phyloP scores from a whole-genome alignment of 1,140 invertebrate genomes.

The Carcinoscorpius rotundicauda region DNA sequence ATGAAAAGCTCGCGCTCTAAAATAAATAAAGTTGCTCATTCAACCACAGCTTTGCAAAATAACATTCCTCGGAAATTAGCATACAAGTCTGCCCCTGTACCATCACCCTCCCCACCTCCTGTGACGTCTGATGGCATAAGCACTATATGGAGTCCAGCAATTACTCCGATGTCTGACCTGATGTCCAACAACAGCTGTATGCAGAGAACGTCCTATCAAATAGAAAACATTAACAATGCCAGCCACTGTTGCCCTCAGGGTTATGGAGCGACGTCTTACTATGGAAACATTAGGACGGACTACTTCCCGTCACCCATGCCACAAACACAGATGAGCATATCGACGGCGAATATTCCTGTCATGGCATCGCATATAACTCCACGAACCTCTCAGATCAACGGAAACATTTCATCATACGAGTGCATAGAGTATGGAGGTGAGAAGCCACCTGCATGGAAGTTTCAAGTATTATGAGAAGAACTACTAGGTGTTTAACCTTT shows the following conservation, averaged over 20 bases:
- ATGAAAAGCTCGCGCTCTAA: constrained; percentile 27
- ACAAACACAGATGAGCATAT: constrained; percentile 24
- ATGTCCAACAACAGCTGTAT: constrained; percentile 35
- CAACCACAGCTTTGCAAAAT: constrained; percentile 23
- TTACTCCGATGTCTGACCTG: constrained; percentile 31
- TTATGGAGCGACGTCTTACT: constrained; percentile 34
- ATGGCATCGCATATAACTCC: constrained; percentile 26
- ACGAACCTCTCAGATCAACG: constrained; percentile 21
- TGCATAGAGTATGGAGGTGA: constrained; percentile 22
- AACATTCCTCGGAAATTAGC: constrained; percentile 21
- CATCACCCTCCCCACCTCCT: constrained; percentile 25
- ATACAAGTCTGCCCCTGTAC: constrained; percentile 26
- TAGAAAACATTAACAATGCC: constrained; percentile 22
- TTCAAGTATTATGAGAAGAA: constrained; percentile 23
- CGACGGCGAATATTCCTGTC: constrained; percentile 21
- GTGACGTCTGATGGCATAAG: constrained; percentile 23
- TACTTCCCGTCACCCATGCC: constrained; percentile 27
- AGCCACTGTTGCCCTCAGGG: constrained; percentile 27
- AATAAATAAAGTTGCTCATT: constrained; percentile 24
- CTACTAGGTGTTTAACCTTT: too few species aligned
- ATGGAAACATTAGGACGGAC: constrained; percentile 36
- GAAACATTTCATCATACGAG: constrained; percentile 18
- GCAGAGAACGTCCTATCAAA: constrained; percentile 30
- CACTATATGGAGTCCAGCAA: constrained; percentile 36
- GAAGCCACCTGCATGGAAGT: constrained; percentile 23